Evolutionary conservation across 2,113 vertebrate genomes (phyloP).

Genomic region (Trogon melanurus): DNA sequence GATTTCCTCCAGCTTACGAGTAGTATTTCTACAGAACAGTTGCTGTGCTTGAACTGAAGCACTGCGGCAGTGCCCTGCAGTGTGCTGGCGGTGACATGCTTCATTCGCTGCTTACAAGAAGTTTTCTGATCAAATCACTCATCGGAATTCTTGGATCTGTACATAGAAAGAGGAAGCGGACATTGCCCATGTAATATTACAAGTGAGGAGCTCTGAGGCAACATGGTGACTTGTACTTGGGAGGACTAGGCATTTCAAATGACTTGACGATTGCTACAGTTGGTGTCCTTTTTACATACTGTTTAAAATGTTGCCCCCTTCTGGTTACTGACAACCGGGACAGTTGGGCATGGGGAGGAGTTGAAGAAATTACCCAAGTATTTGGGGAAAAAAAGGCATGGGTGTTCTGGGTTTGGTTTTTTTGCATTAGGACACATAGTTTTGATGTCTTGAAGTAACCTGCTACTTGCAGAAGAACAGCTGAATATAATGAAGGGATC

Average conservation of each 20-base stretch:
- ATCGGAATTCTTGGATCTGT: neutral
- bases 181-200: rapidly evolving
- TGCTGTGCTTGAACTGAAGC: neutral
- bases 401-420: neutral
- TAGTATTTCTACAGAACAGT: neutral
- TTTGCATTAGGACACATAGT: neutral
- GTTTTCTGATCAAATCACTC: neutral
- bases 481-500: neutral
- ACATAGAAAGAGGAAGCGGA: neutral
- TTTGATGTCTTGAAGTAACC: neutral
- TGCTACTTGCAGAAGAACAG: neutral
- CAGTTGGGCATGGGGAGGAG: neutral
- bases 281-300: neutral
- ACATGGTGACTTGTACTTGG: neutral
- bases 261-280: neutral
- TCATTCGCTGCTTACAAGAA: neutral
- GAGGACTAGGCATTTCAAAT: rapidly evolving
- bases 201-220: neutral
- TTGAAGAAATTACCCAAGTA: neutral
- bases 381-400: neutral
- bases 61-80: rapidly evolving
- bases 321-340: constrained; percentile 11
- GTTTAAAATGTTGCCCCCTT: constrained; percentile 72
- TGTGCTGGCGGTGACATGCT: neutral
- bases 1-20: neutral